Conservation (phyloP, 2,888 invertebrate species). For the Sarcophaga variegata region DNA sequence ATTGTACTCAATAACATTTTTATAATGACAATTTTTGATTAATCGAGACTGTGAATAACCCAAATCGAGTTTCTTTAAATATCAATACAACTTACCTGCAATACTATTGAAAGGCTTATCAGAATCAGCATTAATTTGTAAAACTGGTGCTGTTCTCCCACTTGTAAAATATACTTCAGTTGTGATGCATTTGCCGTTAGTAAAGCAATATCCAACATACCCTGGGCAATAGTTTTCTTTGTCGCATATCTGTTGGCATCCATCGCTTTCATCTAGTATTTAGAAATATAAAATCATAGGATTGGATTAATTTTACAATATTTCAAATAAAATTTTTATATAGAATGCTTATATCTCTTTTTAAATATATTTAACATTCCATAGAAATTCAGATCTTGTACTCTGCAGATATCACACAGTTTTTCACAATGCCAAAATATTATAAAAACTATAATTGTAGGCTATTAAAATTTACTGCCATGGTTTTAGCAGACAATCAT, state of each 20-base stretch:
- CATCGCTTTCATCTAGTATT: slow-evolving; percentile 88
- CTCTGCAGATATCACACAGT: no score
- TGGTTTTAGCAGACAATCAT: no score
- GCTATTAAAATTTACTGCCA: no score
- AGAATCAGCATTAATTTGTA: slow-evolving; percentile 90
- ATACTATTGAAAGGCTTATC: slow-evolving; percentile 90
- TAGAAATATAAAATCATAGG: slow-evolving; percentile 78
- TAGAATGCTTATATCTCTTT: no score
- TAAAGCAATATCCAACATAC: slow-evolving; percentile 93
- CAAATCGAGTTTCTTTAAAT: not conserved
- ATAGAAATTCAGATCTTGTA: no score
- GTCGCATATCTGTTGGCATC: slow-evolving; percentile 95
- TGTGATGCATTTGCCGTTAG: slow-evolving; percentile 94
- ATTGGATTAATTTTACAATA: no score
- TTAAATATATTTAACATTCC: no score
- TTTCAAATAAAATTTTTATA: no score
- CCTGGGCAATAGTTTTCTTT: slow-evolving; percentile 95
- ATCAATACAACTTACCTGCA: slow-evolving; percentile 86
- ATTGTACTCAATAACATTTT: not conserved
- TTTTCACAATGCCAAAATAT: no score
- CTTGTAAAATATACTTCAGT: slow-evolving; percentile 92
- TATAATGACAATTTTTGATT: not conserved
- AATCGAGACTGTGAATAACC: not conserved
- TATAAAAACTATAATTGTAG: no score
- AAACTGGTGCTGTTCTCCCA: slow-evolving; percentile 92